These are phyloP conservation scores for Epirrhoe tristata DNA, from an alignment of 2,888 invertebrate genomes.

Conservation along the genomic window DNA sequence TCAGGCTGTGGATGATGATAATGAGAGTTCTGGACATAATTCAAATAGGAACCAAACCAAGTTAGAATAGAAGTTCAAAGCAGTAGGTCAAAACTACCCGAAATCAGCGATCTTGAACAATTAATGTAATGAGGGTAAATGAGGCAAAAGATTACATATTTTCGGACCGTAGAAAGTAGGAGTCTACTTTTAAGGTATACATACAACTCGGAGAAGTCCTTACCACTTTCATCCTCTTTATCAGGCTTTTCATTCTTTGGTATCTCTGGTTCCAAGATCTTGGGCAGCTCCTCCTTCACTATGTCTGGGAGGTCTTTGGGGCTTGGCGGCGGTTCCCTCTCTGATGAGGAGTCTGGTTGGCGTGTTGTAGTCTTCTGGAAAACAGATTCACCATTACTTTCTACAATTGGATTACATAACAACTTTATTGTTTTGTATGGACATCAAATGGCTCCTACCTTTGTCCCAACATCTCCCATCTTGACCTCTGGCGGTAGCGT, in stretches of 20 bases:
- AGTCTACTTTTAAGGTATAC: too few relatives aligned
- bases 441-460: slow-evolving; percentile 71
- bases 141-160: too few relatives aligned
- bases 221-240: slow-evolving; percentile 70
- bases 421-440: too few relatives aligned
- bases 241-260: slow-evolving; percentile 73
- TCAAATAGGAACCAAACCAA: too few relatives aligned
- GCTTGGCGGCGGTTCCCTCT: slow-evolving; percentile 65
- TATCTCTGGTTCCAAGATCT: slow-evolving; percentile 59
- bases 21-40: too few relatives aligned
- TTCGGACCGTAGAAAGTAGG: too few relatives aligned
- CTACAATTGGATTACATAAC: too few relatives aligned
- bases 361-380: slow-evolving; percentile 76
- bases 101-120: too few relatives aligned
- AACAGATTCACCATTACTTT: not conserved
- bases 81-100: too few relatives aligned
- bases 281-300: slow-evolving; percentile 66
- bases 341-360: slow-evolving; percentile 77
- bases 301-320: slow-evolving; percentile 69
- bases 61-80: too few relatives aligned
- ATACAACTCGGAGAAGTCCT: slow-evolving; percentile 23
- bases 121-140: too few relatives aligned
- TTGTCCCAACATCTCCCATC: slow-evolving; percentile 77
- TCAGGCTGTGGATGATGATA: too few relatives aligned
- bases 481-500: slow-evolving; percentile 86